phyloP scores from a whole-genome alignment of 2,888 invertebrate species.

The Amphipoea lucens region DNA sequence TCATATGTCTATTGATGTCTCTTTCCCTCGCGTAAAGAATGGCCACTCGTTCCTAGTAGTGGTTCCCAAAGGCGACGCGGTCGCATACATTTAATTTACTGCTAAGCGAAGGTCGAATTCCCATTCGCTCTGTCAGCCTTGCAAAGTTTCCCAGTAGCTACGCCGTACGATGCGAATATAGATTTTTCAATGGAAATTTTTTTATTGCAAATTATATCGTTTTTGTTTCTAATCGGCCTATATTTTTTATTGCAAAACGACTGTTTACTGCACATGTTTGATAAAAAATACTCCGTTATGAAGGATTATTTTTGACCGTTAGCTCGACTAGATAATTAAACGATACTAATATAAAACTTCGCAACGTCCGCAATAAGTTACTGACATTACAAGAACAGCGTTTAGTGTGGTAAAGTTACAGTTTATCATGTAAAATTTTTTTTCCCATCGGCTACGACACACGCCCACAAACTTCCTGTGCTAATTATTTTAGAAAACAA shows the following conservation, averaged over 20 bases:
- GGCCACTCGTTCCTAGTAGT: constrained; percentile 13
- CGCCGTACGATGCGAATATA: constrained; percentile 7
- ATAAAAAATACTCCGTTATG: neutral
- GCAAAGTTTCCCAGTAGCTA: constrained; percentile 57
- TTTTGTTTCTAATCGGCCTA: neutral
- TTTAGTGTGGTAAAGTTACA: constrained; percentile 21
- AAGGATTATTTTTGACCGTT: constrained; percentile 13
- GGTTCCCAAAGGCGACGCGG: constrained; percentile 36
- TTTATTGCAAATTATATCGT: neutral
- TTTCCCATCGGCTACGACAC: constrained; percentile 48
- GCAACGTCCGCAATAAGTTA: constrained; percentile 13
- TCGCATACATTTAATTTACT: constrained; percentile 22
- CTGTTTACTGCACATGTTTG: neutral
- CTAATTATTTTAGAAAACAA: constrained; percentile 12
- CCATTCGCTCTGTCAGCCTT: constrained; percentile 42
- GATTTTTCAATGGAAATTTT: neutral
- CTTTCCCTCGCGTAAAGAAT: constrained; percentile 36
- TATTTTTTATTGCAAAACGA: neutral
- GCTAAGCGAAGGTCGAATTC: constrained; percentile 54
- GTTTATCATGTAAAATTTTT: constrained; percentile 28
- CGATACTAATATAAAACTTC: constrained; percentile 31
- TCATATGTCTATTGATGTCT: constrained; percentile 30
- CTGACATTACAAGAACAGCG: constrained; percentile 33
- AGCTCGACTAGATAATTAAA: constrained; percentile 15
- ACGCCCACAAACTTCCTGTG: neutral